These are phyloP conservation scores for Artemia sinica DNA, from an alignment of 2,888 invertebrate genomes.

Conservation along the genomic window DNA sequence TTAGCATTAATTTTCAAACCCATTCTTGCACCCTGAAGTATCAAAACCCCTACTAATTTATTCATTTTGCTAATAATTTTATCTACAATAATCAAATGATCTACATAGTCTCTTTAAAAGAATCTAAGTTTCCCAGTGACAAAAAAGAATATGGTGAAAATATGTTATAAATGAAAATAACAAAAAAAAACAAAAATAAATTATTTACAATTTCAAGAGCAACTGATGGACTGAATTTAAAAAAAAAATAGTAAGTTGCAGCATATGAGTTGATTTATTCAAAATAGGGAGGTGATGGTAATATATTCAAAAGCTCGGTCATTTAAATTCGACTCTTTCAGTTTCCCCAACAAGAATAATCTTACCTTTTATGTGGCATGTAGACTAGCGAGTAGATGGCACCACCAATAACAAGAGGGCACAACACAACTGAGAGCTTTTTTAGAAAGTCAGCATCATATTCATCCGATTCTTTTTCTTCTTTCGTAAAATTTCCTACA, in stretches of 20 bases:
- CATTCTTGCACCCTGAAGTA: no score
- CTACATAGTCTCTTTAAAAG: no score
- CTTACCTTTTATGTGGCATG: constrained; percentile 76
- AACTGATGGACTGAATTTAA: background rate
- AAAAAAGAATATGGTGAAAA: no score
- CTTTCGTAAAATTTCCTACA: constrained; percentile 35
- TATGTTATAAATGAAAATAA: no score
- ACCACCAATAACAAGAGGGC: constrained; percentile 69
- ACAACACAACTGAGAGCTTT: constrained; percentile 70
- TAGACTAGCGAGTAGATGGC: constrained; percentile 83
- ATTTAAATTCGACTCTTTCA: no score
- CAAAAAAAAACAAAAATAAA: no score
- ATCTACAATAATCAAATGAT: no score
- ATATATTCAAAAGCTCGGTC: background rate
- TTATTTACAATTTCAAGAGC: no score
- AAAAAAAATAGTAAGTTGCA: background rate
- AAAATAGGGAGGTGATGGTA: background rate
- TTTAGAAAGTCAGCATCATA: constrained; percentile 85
- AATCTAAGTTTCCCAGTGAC: no score
- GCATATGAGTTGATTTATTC: background rate
- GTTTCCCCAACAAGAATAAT: background rate
- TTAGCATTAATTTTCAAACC: no score
- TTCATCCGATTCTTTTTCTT: constrained; percentile 60
- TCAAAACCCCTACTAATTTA: no score
- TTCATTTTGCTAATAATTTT: no score